Percentiles rank a stretch among this genome's conserved stretches.
These are phyloP conservation scores for Sander vitreus DNA, from an alignment of 2,113 vertebrate genomes.

Conservation along the genomic window DNA sequence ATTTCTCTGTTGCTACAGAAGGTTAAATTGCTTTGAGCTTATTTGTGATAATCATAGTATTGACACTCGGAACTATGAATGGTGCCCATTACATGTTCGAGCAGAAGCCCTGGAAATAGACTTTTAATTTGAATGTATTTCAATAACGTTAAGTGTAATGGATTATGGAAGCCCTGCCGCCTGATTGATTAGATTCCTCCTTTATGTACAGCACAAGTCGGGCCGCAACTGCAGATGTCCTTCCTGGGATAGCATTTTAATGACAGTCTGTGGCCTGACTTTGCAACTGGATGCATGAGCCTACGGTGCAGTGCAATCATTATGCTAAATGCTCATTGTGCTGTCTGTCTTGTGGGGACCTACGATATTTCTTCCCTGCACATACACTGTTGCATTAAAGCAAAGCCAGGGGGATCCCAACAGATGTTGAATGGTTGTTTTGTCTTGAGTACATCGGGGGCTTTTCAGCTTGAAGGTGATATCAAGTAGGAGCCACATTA, in stretches of 20 bases:
- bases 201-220: constrained; percentile 67
- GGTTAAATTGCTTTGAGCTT: constrained; percentile 73
- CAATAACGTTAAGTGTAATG: constrained; percentile 75
- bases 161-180: constrained; percentile 63
- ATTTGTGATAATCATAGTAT: constrained; percentile 79
- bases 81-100: constrained; percentile 72
- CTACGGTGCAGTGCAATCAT: constrained; percentile 50
- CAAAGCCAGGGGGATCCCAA: constrained; percentile 68
- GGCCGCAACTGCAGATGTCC: constrained; percentile 52
- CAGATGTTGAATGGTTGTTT: constrained; percentile 79
- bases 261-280: constrained; percentile 51
- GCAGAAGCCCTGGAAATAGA: constrained; percentile 69
- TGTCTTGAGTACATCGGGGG: constrained; percentile 62
- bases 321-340: constrained; percentile 48
- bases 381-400: constrained; percentile 61
- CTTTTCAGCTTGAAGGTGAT: constrained; percentile 74
- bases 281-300: constrained; percentile 57
- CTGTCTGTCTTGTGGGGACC: constrained; percentile 57
- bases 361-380: constrained; percentile 50
- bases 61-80: constrained; percentile 69
- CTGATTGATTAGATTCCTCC: constrained; percentile 79
- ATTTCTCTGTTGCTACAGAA: constrained; percentile 61
- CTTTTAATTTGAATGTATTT: constrained; percentile 81
- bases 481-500: constrained; percentile 69
- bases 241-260: constrained; percentile 61